A percentile compares a stretch with the other conserved stretches of the same genome.
Conservation (phyloP, 2,888 invertebrate genomes). For the Phaedon cochleariae region DNA sequence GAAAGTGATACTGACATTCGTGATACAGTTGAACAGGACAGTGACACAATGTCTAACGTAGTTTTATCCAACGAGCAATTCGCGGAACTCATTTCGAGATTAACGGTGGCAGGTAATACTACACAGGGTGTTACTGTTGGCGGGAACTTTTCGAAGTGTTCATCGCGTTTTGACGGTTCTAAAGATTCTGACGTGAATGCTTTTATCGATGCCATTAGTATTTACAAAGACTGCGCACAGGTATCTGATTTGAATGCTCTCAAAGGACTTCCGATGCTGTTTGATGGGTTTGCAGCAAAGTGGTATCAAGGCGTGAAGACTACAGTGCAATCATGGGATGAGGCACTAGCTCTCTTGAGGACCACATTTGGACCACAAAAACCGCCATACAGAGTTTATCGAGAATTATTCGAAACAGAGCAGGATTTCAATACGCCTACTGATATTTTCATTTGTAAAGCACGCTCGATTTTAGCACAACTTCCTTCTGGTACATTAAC, state of each 20-base stretch:
- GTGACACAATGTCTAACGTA: background rate
- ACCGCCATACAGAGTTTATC: slow-evolving; percentile 21
- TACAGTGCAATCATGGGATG: slow-evolving; percentile 21
- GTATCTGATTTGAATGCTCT: slow-evolving; percentile 10
- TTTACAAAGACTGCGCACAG: slow-evolving; percentile 17
- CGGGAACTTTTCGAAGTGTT: slow-evolving; percentile 19
- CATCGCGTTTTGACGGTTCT: slow-evolving; percentile 12
- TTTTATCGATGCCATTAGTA: slow-evolving; percentile 8
- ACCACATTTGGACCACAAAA: slow-evolving; percentile 34
- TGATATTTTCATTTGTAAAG: slow-evolving; percentile 17
- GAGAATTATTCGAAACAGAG: slow-evolving; percentile 24
- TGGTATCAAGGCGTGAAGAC: slow-evolving; percentile 36
- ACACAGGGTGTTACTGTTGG: background rate
- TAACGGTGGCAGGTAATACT: background rate
- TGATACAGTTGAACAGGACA: background rate
- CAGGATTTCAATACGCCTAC: slow-evolving; percentile 15
- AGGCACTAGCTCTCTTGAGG: slow-evolving; percentile 16
- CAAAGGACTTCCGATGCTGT: slow-evolving; percentile 32
- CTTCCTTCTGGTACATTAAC: slow-evolving; percentile 3
- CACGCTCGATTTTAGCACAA: slow-evolving; percentile 14
- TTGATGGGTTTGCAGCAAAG: slow-evolving; percentile 28
- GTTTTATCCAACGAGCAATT: slow-evolving; percentile 13
- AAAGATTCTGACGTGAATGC: slow-evolving; percentile 18
- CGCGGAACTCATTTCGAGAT: background rate
- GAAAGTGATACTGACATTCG: background rate